Evolutionary conservation across 2,888 invertebrate genomes (phyloP).

Genomic region (Rambutsinella grinnellia): DNA sequence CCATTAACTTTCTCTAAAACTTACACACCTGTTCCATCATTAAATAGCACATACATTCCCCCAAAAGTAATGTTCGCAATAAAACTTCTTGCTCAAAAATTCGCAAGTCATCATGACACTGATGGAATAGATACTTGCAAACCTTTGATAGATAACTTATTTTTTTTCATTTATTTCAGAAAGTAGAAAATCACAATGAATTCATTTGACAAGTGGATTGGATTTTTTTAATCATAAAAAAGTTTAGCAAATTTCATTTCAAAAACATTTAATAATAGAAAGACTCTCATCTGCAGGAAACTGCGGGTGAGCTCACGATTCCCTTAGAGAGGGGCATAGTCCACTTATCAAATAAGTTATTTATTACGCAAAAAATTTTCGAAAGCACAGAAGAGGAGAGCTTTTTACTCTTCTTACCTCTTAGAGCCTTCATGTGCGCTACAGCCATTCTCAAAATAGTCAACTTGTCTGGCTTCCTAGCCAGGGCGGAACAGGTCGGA

Average conservation of each 20-base stretch:
- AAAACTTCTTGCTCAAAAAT: neutral
- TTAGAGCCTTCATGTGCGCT: slow-evolving; percentile 97
- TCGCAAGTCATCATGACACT: neutral
- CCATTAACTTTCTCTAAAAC: no score
- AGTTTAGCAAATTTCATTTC: slow-evolving; percentile 8
- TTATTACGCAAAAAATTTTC: neutral
- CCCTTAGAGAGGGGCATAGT: neutral
- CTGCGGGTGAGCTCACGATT: slow-evolving; percentile 43
- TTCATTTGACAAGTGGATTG: slow-evolving; percentile 1
- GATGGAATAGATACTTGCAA: neutral
- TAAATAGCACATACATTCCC: slow-evolving; percentile 52
- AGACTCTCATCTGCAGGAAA: slow-evolving; percentile 20
- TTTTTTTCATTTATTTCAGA: neutral
- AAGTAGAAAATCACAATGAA: neutral
- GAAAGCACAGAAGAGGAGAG: neutral
- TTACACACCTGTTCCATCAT: slow-evolving; percentile 77
- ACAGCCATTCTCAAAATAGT: slow-evolving; percentile 99
- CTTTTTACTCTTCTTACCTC: slow-evolving; percentile 76
- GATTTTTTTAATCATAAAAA: slow-evolving; percentile 4
- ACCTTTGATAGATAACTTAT: neutral
- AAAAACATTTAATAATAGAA: neutral
- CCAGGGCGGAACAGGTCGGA: slow-evolving; percentile 95
- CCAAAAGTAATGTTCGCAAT: slow-evolving; percentile 56
- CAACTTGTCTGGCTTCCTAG: slow-evolving; percentile 98
- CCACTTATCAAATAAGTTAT: neutral